Evolutionary conservation across 2,113 vertebrate species (phyloP), one percentile per base, ranked within the genome.

Genomic region (Cololabis saira): DNA sequence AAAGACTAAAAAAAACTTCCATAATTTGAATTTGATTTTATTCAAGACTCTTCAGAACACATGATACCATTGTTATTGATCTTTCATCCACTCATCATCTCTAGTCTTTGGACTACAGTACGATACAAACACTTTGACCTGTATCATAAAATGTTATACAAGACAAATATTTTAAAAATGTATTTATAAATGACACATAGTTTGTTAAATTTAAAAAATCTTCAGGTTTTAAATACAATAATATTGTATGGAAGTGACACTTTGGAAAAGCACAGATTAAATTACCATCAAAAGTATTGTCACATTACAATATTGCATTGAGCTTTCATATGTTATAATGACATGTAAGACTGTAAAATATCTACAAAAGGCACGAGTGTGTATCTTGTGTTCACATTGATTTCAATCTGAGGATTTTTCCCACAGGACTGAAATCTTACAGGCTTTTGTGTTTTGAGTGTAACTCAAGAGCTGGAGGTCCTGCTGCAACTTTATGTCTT

Each of bases 291-390:
- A 43, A 41, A 45, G n/a, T 22, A 40, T 40, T 69, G 13, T 60
- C 16, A 65, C 11, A n/a, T 67, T 15, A 66, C 27, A 73, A 78
- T 47, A 78, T 76, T 81, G 58, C 66, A 87, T 55, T 58, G 15
- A 67, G 44, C 14, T 69, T 24, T 41, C n/a, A 76, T 17, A 74
- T n/a, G 33, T 77, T 24, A 68, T 33, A 84, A 69, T 72, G 53
- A 58, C 21, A 24, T 76, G 6, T 42, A 70, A 61, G n/a, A 69
- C 37, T 69, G 30, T 63, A 69, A 68, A 68, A 75, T 65, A 61
- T 77, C 53, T 49, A 56, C 16, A n/a, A 71, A 86, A 88, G 87
- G 86, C 89, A 89, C 86, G 14, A 74, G 49, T 69, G 1, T 52
- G 33, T 48, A 15, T 67, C 9, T 63, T 41, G 17, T 54, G 47